These are phyloP conservation scores for Crypturellus tataupa DNA, from an alignment of 2,797 vertebrate species.

Conservation along the genomic window DNA sequence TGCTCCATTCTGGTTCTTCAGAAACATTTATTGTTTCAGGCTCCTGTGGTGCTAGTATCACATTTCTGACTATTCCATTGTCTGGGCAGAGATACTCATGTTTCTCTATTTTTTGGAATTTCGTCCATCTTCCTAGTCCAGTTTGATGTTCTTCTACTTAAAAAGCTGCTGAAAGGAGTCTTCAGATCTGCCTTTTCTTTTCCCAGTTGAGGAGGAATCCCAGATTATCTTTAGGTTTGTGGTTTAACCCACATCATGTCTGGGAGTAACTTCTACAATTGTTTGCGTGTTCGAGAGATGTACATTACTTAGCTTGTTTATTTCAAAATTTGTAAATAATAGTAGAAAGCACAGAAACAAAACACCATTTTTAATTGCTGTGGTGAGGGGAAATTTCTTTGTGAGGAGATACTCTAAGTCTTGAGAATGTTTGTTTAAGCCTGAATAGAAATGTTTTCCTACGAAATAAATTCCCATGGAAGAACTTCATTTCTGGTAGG, in stretches of 20 bases:
- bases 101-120: neutral
- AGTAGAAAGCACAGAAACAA: neutral
- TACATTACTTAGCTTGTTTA: neutral
- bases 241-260: neutral
- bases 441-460: slow-evolving; percentile 8
- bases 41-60: neutral
- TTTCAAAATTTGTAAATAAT: neutral
- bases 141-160: neutral
- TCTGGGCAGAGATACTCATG: neutral
- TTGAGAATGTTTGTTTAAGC: neutral
- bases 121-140: rapidly evolving
- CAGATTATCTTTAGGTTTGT: neutral
- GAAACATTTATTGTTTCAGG: neutral
- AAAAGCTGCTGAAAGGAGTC: neutral
- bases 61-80: neutral
- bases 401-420: neutral
- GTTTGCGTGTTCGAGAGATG: neutral
- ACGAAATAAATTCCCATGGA: neutral
- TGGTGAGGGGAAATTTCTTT: neutral
- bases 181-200: neutral
- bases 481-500: neutral
- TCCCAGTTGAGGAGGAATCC: neutral
- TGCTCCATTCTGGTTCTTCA: neutral
- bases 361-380: neutral
- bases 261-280: rapidly evolving